Evolutionary conservation across 1,140 invertebrate species (phyloP).

Genomic region (Geopemphigus sp.): DNA sequence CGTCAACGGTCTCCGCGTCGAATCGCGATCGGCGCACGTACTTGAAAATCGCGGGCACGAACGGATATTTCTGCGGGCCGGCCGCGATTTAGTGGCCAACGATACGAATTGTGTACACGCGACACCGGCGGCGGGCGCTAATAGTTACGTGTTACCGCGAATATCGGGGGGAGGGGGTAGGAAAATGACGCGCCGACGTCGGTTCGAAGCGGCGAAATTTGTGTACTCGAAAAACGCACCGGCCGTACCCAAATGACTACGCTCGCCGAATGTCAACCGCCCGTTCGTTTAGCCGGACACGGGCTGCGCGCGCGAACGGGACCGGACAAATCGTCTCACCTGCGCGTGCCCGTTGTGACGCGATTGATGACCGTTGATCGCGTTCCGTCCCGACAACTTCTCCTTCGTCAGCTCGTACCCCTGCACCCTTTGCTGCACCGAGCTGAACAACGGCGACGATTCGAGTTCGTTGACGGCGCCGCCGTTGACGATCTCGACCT

Average conservation of each 20-base stretch:
- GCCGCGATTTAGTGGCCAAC: background rate
- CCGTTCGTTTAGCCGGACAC: too few relatives aligned
- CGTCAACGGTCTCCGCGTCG: background rate
- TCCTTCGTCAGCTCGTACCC: slow-evolving; percentile 53
- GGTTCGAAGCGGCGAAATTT: too few relatives aligned
- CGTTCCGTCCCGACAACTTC: slow-evolving; percentile 50
- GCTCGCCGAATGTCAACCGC: too few relatives aligned
- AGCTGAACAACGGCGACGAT: slow-evolving; percentile 47
- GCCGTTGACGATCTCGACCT: slow-evolving; percentile 6
- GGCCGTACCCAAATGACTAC: too few relatives aligned
- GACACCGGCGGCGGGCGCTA: too few relatives aligned
- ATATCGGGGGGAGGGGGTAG: too few relatives aligned
- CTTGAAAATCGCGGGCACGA: background rate
- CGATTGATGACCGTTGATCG: slow-evolving; percentile 55
- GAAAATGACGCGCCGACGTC: too few relatives aligned
- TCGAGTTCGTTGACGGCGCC: slow-evolving; percentile 34
- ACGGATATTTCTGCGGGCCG: too few relatives aligned
- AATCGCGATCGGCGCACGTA: background rate
- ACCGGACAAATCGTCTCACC: background rate
- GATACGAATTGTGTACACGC: too few relatives aligned
- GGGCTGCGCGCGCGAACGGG: too few relatives aligned
- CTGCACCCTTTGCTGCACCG: slow-evolving; percentile 39
- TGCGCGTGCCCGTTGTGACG: slow-evolving; percentile 65
- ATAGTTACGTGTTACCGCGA: too few relatives aligned
- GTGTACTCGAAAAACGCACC: too few relatives aligned